phyloP scores from a whole-genome alignment of 2,888 invertebrate species.

The Amphipyra berbera region DNA sequence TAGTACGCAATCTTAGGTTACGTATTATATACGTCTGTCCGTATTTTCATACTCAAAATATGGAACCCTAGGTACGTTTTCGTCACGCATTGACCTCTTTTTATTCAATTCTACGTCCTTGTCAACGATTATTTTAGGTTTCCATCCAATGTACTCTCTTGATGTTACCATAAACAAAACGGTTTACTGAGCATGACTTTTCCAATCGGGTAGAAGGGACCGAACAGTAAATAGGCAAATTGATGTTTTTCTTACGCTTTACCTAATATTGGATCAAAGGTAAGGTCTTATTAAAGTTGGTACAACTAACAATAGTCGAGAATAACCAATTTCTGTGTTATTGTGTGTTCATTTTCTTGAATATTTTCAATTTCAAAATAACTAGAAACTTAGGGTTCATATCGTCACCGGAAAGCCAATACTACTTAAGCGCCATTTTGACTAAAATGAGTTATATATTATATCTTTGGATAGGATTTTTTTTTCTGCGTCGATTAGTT shows the following conservation, averaged over 20 bases:
- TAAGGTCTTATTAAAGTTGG: slow-evolving; percentile 26
- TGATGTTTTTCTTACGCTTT: slow-evolving; percentile 38
- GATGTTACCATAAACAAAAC: slow-evolving; percentile 42
- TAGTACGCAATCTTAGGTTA: too few species aligned
- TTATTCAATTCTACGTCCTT: not conserved
- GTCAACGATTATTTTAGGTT: slow-evolving; percentile 14
- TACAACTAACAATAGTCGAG: slow-evolving; percentile 4
- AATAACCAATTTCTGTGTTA: slow-evolving; percentile 10
- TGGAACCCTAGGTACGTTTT: too few species aligned
- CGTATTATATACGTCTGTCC: too few species aligned
- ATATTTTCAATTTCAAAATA: too few species aligned
- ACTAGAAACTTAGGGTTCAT: too few species aligned
- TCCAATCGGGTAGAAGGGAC: slow-evolving; percentile 32
- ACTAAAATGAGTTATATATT: too few species aligned
- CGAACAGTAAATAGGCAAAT: slow-evolving; percentile 39
- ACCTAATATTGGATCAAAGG: slow-evolving; percentile 36
- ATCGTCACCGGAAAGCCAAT: too few species aligned
- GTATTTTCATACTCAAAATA: too few species aligned
- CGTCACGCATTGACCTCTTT: too few species aligned
- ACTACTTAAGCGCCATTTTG: too few species aligned
- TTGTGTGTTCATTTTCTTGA: not conserved
- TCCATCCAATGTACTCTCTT: slow-evolving; percentile 18
- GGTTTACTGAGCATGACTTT: slow-evolving; percentile 42
- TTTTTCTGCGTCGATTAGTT: too few species aligned
- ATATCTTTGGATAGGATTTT: too few species aligned